Evolutionary conservation across 2,113 vertebrate species (phyloP).

Genomic region (Stictonetta naevosa): DNA sequence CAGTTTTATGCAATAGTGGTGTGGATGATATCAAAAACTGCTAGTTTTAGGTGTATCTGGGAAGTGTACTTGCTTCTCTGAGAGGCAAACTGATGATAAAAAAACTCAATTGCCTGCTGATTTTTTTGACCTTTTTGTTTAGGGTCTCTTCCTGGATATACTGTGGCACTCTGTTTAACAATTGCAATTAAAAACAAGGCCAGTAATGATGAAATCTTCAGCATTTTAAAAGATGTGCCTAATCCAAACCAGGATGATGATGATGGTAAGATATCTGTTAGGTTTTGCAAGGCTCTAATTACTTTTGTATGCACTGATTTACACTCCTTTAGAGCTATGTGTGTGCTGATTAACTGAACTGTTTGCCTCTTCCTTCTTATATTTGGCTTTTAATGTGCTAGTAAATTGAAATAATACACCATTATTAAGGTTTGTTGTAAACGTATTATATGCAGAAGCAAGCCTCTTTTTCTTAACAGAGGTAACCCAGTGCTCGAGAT

Average conservation of each 20-base stretch:
- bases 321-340: not conserved
- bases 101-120: not conserved
- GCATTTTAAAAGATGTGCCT: constrained; percentile 92
- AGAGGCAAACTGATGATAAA: not conserved
- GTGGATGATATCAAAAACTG: not conserved
- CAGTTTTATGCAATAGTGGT: not conserved
- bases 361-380: not conserved
- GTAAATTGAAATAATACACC: not conserved
- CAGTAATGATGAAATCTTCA: constrained; percentile 92
- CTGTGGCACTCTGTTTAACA: constrained; percentile 83
- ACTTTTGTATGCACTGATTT: not conserved
- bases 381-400: not conserved
- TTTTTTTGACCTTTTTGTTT: constrained; percentile 1
- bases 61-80: not conserved
- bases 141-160: constrained; percentile 92
- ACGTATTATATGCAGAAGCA: not conserved
- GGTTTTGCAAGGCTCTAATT: not conserved
- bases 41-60: not conserved
- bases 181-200: constrained; percentile 97
- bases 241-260: constrained; percentile 98
- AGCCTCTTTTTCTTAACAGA: not conserved
- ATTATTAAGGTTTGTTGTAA: not conserved
- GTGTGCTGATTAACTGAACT: not conserved
- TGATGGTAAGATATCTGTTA: constrained; percentile 79
- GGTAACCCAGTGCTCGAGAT: not conserved